Conservation (phyloP, 1,140 invertebrate genomes). For the Tetraneura akinire region DNA sequence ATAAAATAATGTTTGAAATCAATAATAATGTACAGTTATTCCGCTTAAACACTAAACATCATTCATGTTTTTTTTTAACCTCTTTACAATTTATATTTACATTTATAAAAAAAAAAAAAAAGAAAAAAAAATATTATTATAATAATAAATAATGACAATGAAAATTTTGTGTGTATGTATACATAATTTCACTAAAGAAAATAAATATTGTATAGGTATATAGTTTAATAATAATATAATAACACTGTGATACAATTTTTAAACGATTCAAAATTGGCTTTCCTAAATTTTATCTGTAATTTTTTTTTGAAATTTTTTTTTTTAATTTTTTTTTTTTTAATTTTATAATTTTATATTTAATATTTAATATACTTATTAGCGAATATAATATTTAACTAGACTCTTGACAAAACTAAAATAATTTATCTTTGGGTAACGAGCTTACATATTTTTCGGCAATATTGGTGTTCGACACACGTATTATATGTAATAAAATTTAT, state of each 20-base stretch:
- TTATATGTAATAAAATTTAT: not conserved
- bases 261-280: not conserved
- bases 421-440: not conserved
- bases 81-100: slow-evolving; percentile 37
- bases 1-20: slow-evolving; percentile 48
- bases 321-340: too few species aligned
- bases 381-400: slow-evolving; percentile 9
- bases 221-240: too few species aligned
- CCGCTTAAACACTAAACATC: slow-evolving; percentile 11
- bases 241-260: not conserved
- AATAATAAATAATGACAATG: too few species aligned
- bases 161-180: slow-evolving; percentile 18
- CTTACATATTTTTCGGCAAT: not conserved
- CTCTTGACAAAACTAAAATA: slow-evolving; percentile 10
- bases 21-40: slow-evolving; percentile 44
- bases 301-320: not conserved
- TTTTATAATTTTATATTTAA: too few species aligned
- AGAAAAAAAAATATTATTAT: too few species aligned
- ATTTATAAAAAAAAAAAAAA: slow-evolving; percentile 26
- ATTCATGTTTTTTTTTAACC: slow-evolving; percentile 21
- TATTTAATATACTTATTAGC: not conserved
- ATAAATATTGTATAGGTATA: slow-evolving; percentile 8
- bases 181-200: slow-evolving; percentile 5
- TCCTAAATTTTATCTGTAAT: not conserved
- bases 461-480: slow-evolving; percentile 25